Base-by-base conservation (phyloP, 2,888 invertebrate genomes). In the Platerodrilus igneus region DNA sequence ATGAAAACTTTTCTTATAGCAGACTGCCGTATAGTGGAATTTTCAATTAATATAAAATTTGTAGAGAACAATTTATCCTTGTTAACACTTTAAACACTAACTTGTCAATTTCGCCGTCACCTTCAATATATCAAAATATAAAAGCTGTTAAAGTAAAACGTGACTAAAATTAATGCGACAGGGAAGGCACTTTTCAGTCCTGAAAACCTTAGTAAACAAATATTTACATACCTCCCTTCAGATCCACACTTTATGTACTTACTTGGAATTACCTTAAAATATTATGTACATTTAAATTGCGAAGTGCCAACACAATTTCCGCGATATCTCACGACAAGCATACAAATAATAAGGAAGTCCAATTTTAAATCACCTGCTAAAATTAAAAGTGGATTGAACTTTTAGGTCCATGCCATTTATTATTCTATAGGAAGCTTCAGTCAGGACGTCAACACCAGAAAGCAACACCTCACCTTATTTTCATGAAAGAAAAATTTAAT, bases 331-430 rank as follows among this genome's bases (percentile, higher is more conserved):
- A 9, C 13, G 22, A 7, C 5, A 32, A 16, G n/a, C n/a, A n/a
- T n/a, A n/a, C n/a, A n/a, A n/a, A n/a, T n/a, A n/a, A n/a, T n/a
- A n/a, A n/a, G n/a, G n/a, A n/a, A n/a, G 20, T 32, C 21, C 25
- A 38, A 38, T 43, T 33, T 28, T 33, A 27, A 29, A 38, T 43
- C 40, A 45, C 45, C 66, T 68, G 67, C 65, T 62, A 63, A 68
- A 68, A 67, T 68, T 68, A 68, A 66, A 67, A 65, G 63, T 66
- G 63, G 66, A 66, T 67, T 66, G 66, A 66, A 67, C 67, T 67
- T 67, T 67, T 65, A 65, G 63, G n/a, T n/a, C n/a, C n/a, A n/a
- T n/a, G 65, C 64, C 67, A 66, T 63, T 64, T 67, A 66, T 64
- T 64, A 63, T 66, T 66, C 66, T 66, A 67, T 67, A 66, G 64